These are phyloP conservation scores for Percopsis omiscomaycus DNA, from an alignment of 2,797 vertebrate genomes.

Conservation along the genomic window DNA sequence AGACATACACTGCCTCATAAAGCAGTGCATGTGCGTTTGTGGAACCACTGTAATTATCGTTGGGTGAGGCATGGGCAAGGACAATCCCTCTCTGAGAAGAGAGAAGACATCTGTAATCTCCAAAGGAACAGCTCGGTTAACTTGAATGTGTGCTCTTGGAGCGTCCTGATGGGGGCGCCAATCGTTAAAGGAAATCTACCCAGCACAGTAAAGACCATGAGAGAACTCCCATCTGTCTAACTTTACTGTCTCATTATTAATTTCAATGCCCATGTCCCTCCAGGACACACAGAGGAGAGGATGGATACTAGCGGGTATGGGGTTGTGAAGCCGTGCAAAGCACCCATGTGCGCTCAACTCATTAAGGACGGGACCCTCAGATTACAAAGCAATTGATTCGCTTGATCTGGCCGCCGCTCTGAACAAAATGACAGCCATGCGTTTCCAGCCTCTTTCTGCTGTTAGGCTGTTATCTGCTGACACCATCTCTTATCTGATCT, in stretches of 20 bases:
- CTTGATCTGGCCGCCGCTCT: not conserved
- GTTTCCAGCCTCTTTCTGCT: not conserved
- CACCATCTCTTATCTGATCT: constrained; percentile 33
- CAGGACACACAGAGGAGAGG: too few species aligned
- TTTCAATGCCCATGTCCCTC: too few species aligned
- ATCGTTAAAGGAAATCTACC: too few species aligned
- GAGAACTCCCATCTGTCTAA: too few species aligned
- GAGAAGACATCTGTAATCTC: too few species aligned
- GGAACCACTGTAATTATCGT: constrained; percentile 8
- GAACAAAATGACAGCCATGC: constrained; percentile 6
- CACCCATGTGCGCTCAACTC: not conserved
- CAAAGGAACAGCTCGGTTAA: too few species aligned
- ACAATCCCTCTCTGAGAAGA: not conserved
- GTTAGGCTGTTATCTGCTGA: constrained; percentile 21
- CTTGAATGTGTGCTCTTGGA: too few species aligned
- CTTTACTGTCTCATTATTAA: too few species aligned
- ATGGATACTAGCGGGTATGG: too few species aligned
- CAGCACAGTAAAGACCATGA: too few species aligned
- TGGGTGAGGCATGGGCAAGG: not conserved
- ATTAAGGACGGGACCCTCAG: constrained; percentile 4
- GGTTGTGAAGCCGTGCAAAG: too few species aligned
- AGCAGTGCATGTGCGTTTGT: not conserved
- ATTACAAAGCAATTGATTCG: constrained; percentile 6
- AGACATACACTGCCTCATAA: not conserved
- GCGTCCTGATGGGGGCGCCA: too few species aligned